phyloP scores from a whole-genome alignment of 2,888 invertebrate genomes.

The Drosophila multiciliata region DNA sequence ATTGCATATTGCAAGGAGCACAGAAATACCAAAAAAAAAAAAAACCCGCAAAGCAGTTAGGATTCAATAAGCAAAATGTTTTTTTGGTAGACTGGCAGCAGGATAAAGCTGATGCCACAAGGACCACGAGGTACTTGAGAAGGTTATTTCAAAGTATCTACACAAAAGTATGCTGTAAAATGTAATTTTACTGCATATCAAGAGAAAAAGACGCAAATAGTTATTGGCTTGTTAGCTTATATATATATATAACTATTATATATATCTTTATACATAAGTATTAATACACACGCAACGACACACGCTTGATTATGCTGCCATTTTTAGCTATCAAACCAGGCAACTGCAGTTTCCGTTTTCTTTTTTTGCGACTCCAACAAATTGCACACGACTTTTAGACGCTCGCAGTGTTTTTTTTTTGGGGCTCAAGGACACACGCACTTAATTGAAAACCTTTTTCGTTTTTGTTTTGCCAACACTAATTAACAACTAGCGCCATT shows the following conservation, averaged over 20 bases:
- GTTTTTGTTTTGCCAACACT: slow-evolving; percentile 12
- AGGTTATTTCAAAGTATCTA: slow-evolving; percentile 67
- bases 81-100: not conserved
- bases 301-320: slow-evolving; percentile 45
- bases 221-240: not conserved
- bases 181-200: slow-evolving; percentile 11
- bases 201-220: not conserved
- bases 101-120: not conserved
- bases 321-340: slow-evolving; percentile 39
- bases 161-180: slow-evolving; percentile 62
- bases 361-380: slow-evolving; percentile 34
- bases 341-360: slow-evolving; percentile 27
- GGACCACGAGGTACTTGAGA: slow-evolving; percentile 6
- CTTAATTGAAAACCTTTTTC: slow-evolving; percentile 1
- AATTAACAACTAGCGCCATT: slow-evolving; percentile 43
- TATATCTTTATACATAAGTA: not conserved
- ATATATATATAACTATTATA: too few relatives aligned
- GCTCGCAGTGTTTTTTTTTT: slow-evolving; percentile 3
- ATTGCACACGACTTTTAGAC: slow-evolving; percentile 30
- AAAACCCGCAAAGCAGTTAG: slow-evolving; percentile 1
- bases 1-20: slow-evolving; percentile 19
- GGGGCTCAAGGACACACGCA: slow-evolving; percentile 46
- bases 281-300: slow-evolving; percentile 12
- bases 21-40: slow-evolving; percentile 4
- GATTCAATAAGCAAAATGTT: slow-evolving; percentile 16